Conservation (phyloP, 2,797 vertebrate genomes). For the Gila robusta region DNA sequence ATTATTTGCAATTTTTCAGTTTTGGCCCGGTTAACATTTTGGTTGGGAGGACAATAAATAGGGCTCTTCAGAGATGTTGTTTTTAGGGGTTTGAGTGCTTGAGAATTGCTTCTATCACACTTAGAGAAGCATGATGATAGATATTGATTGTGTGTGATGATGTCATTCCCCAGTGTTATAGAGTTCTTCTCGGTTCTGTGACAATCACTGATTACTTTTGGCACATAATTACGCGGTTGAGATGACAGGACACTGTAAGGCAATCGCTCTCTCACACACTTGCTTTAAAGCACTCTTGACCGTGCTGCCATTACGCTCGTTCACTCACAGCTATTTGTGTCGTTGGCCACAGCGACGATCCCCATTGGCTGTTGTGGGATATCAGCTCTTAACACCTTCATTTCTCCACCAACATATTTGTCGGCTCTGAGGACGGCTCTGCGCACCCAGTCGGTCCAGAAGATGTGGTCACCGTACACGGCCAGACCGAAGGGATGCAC, state of each 20-base stretch:
- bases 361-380: conserved; percentile 99
- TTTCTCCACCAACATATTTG: conserved; percentile 90
- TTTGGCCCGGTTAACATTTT: not conserved
- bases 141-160: conserved; percentile 54
- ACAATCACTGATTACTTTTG: conserved; percentile 59
- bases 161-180: conserved; percentile 14
- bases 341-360: conserved; percentile 94
- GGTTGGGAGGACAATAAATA: not conserved
- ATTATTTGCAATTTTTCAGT: not conserved
- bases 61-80: not conserved
- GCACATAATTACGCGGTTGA: conserved; percentile 59
- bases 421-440: conserved; percentile 93
- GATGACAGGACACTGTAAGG: conserved; percentile 33
- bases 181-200: conserved; percentile 40
- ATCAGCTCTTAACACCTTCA: conserved; percentile 94
- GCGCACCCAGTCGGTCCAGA: conserved; percentile 99
- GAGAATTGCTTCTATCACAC: conserved; percentile 34
- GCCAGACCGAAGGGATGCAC: conserved; percentile 96
- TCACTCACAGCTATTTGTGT: conserved; percentile 95
- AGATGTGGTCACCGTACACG: conserved; percentile 95
- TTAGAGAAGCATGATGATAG: conserved; percentile 17
- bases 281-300: not conserved
- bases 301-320: not conserved
- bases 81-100: not conserved
- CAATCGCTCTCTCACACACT: conserved; percentile 40